Base-by-base conservation (phyloP, 2,888 invertebrate species). In the Platynereis dumerilii region DNA sequence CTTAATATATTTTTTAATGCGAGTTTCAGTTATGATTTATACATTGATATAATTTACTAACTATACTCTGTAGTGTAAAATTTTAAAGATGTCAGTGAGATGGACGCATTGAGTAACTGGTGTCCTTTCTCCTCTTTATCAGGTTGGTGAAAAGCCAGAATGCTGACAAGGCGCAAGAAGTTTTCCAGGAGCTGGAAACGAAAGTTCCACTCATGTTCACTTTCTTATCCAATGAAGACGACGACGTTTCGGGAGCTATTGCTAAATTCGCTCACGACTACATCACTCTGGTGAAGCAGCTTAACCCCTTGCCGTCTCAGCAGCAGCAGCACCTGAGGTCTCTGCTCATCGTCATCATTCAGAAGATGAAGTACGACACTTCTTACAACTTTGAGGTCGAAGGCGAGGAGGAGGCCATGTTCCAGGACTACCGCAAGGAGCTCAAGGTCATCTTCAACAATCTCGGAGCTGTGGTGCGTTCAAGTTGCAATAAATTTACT, bases 361-460 rank as follows among this genome's bases (percentile, higher is more conserved):
- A 85, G 69, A 87, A 87, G 72, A 83, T 86, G 78, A 85, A 86
- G 69, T 87, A 83, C 79, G 86, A 87, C 70, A 83, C 84, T 26
- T 81, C 81, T 3, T 87, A 87, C 70, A 83, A 86, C 71, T 87
- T 87, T 78, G 84, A 85, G 27, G 79, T 60, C 52, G 72, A 84
- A 79, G 86, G 86, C 0, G 87, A 87, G 76, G 86, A 87, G 67
- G 87, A 88, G 75, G 86, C 86, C 15, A 83, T 84, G 76, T 87
- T 87, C 76, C 80, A 84, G 66, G 86, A 87, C 64, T 87, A 86
- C 74, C 78, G 87, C 64, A 87, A 87, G 74, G 85, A 86, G 58
- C 63, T 87, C 58, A 87, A 86, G 77, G 80, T 86, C 10, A 78
- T 87, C 27, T 86, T 87, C 75, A 87, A 86, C 74, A 87, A 87